phyloP scores from a whole-genome alignment of 1,140 invertebrate genomes.

The Aphelenchoides besseyi region DNA sequence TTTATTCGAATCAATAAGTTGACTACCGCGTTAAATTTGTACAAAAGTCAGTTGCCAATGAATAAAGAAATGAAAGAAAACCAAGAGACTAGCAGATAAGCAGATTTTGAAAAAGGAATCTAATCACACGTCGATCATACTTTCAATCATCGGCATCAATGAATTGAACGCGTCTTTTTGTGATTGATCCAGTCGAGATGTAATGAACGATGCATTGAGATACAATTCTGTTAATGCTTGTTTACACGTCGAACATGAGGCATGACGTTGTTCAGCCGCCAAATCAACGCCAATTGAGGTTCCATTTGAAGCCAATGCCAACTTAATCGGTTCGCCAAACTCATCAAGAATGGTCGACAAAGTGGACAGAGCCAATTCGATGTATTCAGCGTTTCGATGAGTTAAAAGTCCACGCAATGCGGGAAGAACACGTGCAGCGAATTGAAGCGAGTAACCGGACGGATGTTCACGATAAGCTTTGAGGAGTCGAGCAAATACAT shows the following conservation, averaged over 20 bases:
- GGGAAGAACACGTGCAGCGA: slow-evolving; percentile 10
- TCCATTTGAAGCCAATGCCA: slow-evolving; percentile 21
- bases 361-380: slow-evolving; percentile 25
- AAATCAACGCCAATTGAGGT: slow-evolving; percentile 14
- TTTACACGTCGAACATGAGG: slow-evolving; percentile 8
- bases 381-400: slow-evolving; percentile 24
- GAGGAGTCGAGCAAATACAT: slow-evolving; percentile 19
- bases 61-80: not conserved
- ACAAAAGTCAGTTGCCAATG: not conserved
- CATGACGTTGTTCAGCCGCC: slow-evolving; percentile 18
- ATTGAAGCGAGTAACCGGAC: not conserved
- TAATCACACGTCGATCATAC: slow-evolving; percentile 7
- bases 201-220: slow-evolving; percentile 18
- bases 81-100: not conserved
- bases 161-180: slow-evolving; percentile 2
- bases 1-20: slow-evolving; percentile 8
- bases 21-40: not conserved
- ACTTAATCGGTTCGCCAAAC: slow-evolving; percentile 17
- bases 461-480: slow-evolving; percentile 11
- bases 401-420: slow-evolving; percentile 4
- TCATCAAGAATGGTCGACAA: slow-evolving; percentile 12
- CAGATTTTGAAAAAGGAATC: not conserved
- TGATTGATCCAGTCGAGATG: slow-evolving; percentile 5
- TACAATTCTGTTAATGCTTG: slow-evolving; percentile 21
- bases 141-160: slow-evolving; percentile 16